phyloP scores from a whole-genome alignment of 2,888 invertebrate genomes.

The Creontiades dilutus region DNA sequence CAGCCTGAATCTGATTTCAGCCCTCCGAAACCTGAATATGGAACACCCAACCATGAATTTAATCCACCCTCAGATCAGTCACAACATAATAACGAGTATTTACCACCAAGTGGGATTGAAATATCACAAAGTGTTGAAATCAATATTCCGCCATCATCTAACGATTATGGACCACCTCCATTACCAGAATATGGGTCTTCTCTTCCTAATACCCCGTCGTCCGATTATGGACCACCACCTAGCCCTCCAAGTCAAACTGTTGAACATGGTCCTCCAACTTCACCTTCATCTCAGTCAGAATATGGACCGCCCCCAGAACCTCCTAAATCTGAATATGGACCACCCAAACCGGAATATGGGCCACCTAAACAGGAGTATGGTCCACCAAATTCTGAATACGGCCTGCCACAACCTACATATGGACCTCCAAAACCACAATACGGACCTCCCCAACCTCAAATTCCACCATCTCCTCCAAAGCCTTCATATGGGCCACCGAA shows the following conservation, averaged over 20 bases:
- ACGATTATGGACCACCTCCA: conserved; percentile 60
- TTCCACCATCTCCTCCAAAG: conserved; percentile 76
- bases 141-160: conserved; percentile 58
- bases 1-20: conserved; percentile 74
- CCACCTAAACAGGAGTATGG: conserved; percentile 74
- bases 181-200: conserved; percentile 40
- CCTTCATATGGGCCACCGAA: conserved; percentile 72
- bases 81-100: conserved; percentile 76
- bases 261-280: background rate
- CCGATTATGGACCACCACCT: conserved; percentile 70
- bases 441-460: conserved; percentile 75
- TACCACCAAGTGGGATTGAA: conserved; percentile 74
- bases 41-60: conserved; percentile 74
- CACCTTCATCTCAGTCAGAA: conserved; percentile 74
- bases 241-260: conserved; percentile 11
- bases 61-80: conserved; percentile 27
- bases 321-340: conserved; percentile 73
- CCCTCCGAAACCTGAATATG: conserved; percentile 75
- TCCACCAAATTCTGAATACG: conserved; percentile 75
- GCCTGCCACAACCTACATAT: conserved; percentile 74
- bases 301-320: conserved; percentile 76
- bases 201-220: conserved; percentile 41
- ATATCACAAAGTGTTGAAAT: conserved; percentile 63
- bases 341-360: conserved; percentile 77
- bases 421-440: conserved; percentile 75